These are phyloP conservation scores for Bombus consobrinus DNA, from an alignment of 1,140 invertebrate species.

Conservation along the genomic window DNA sequence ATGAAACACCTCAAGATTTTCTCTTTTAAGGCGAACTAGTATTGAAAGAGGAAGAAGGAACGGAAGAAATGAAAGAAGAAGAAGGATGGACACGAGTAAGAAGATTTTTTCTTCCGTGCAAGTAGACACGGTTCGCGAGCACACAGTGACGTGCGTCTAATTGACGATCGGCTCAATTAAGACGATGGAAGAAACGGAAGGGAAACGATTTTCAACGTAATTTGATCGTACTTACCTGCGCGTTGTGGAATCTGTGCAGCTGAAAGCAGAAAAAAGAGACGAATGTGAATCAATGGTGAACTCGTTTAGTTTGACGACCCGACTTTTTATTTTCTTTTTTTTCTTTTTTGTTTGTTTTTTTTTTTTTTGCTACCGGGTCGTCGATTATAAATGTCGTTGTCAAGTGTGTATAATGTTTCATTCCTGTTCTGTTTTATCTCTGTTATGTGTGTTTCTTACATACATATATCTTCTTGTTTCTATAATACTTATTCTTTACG, in stretches of 20 bases:
- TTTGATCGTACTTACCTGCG: constrained; percentile 88
- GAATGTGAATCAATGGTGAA: constrained; percentile 68
- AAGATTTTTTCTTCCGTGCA: not conserved
- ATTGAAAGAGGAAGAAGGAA: not conserved
- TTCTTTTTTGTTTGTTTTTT: not conserved
- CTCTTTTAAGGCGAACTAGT: not conserved
- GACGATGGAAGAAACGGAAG: not conserved
- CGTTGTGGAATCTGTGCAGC: constrained; percentile 94
- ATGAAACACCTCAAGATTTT: not conserved
- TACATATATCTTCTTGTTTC: not conserved
- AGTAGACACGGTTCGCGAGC: not conserved
- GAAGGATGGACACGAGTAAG: not conserved
- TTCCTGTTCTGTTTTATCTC: not conserved
- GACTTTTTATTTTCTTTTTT: not conserved
- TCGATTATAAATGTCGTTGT: not conserved
- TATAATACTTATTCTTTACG: not conserved
- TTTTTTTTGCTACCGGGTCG: not conserved
- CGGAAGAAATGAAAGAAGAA: too few species aligned
- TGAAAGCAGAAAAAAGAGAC: constrained; percentile 87
- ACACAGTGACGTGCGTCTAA: constrained; percentile 4
- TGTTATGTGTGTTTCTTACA: constrained; percentile 32
- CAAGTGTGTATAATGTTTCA: not conserved
- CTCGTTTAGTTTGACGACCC: constrained; percentile 46
- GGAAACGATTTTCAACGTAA: constrained; percentile 46
- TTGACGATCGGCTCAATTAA: constrained; percentile 53